These are phyloP conservation scores for Falco cherrug DNA, from an alignment of 2,797 vertebrate genomes.

Conservation along the genomic window DNA sequence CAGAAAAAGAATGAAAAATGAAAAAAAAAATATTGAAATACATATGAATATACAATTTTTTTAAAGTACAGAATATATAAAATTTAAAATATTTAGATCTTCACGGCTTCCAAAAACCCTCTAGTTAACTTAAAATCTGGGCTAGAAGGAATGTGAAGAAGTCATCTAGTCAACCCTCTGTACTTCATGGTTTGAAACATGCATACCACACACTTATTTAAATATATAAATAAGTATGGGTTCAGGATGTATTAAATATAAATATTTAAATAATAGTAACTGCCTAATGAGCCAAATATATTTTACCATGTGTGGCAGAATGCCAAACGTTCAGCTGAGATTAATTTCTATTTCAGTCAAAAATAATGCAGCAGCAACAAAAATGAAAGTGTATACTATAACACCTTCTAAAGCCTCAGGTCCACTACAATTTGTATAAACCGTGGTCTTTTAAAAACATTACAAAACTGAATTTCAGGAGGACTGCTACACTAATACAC, in stretches of 20 bases:
- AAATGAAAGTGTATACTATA: not conserved
- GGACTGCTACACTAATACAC: conserved; percentile 32
- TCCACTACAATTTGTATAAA: not conserved
- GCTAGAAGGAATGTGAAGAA: not conserved
- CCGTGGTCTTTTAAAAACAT: conserved; percentile 1
- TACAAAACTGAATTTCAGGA: conserved; percentile 33
- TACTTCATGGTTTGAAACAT: not conserved
- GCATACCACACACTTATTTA: not conserved
- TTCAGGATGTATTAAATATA: no score
- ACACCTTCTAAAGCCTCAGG: not conserved
- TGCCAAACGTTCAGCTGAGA: not conserved
- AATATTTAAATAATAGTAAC: not conserved
- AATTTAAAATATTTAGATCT: not conserved
- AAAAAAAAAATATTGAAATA: not conserved
- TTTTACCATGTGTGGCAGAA: not conserved
- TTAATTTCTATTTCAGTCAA: not conserved
- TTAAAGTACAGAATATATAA: accelerated
- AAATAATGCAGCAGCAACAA: not conserved
- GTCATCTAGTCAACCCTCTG: accelerated
- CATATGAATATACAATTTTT: not conserved
- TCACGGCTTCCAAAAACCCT: not conserved
- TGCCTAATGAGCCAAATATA: not conserved
- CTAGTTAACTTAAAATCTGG: not conserved
- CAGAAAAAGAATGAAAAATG: not conserved
- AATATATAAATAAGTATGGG: no score